A percentile compares a stretch with the other conserved stretches of the same genome.
Conservation (phyloP, 2,888 invertebrate genomes). For the Lordiphosa andalusiaca region DNA sequence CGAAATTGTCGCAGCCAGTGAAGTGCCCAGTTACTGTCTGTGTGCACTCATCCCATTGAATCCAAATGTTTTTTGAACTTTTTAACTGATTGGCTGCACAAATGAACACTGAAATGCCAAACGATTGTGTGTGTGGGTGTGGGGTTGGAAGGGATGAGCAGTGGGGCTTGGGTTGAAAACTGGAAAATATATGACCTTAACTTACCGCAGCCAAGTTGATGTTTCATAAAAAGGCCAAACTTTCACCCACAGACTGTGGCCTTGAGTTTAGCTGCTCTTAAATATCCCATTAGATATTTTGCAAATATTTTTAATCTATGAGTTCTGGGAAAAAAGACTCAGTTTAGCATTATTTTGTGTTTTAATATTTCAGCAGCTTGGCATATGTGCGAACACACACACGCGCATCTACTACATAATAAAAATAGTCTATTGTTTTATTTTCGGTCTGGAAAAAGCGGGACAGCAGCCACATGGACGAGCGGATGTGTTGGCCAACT, state of each 20-base stretch:
- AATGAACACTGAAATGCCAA: conserved; percentile 11
- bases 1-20: background rate
- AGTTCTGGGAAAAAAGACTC: conserved; percentile 25
- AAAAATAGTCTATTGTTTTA: conserved; percentile 48
- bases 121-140: background rate
- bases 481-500: conserved; percentile 33
- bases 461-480: conserved; percentile 47
- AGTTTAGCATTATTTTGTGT: conserved; percentile 56
- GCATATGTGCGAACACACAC: conserved; percentile 52
- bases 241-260: no score
- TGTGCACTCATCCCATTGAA: conserved; percentile 13
- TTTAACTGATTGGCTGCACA: conserved; percentile 15
- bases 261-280: no score
- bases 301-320: conserved; percentile 43
- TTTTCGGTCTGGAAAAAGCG: conserved; percentile 28
- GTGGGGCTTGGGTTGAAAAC: no score
- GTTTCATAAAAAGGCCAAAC: no score
- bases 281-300: conserved; percentile 16
- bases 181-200: no score
- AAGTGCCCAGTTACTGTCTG: conserved; percentile 2
- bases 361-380: conserved; percentile 58
- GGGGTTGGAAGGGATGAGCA: no score
- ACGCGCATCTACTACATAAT: conserved; percentile 14
- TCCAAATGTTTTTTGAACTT: conserved; percentile 27
- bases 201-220: no score